Evolutionary conservation across 2,888 invertebrate species (phyloP).

Genomic region (Catotricha subobsoleta): DNA sequence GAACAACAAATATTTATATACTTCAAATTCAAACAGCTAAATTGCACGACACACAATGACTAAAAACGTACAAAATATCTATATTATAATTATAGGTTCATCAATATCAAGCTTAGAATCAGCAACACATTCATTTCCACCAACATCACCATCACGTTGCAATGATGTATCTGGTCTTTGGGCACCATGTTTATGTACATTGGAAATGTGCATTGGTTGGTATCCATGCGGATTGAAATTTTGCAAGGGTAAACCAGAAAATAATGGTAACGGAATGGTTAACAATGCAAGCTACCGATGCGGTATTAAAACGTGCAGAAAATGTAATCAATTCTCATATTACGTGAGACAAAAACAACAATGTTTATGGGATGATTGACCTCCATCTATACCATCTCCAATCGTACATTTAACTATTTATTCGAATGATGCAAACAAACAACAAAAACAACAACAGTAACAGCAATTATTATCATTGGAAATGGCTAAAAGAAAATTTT

Average conservation of each 20-base stretch:
- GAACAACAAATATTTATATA: no score
- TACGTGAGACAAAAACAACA: slow-evolving; percentile 66
- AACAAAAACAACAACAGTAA: no score
- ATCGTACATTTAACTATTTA: no score
- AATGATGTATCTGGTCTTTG: slow-evolving; percentile 47
- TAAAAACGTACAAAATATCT: background rate
- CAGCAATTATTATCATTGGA: no score
- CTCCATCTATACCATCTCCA: no score
- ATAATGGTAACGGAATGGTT: slow-evolving; percentile 28
- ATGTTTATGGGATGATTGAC: slow-evolving; percentile 66
- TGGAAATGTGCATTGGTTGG: slow-evolving; percentile 86
- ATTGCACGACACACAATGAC: no score
- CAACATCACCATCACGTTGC: slow-evolving; percentile 35
- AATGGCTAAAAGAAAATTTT: no score
- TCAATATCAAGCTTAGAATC: slow-evolving; percentile 53
- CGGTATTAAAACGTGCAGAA: slow-evolving; percentile 87
- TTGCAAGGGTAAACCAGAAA: slow-evolving; percentile 63
- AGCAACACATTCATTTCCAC: slow-evolving; percentile 53
- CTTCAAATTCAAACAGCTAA: background rate
- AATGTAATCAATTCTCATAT: slow-evolving; percentile 75
- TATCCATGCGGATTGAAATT: slow-evolving; percentile 91
- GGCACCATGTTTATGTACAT: slow-evolving; percentile 65
- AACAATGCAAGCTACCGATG: slow-evolving; percentile 61
- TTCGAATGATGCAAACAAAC: no score
- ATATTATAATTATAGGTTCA: slow-evolving; percentile 35